Evolutionary conservation across 2,113 vertebrate genomes (phyloP).

Genomic region (Merops nubicus): DNA sequence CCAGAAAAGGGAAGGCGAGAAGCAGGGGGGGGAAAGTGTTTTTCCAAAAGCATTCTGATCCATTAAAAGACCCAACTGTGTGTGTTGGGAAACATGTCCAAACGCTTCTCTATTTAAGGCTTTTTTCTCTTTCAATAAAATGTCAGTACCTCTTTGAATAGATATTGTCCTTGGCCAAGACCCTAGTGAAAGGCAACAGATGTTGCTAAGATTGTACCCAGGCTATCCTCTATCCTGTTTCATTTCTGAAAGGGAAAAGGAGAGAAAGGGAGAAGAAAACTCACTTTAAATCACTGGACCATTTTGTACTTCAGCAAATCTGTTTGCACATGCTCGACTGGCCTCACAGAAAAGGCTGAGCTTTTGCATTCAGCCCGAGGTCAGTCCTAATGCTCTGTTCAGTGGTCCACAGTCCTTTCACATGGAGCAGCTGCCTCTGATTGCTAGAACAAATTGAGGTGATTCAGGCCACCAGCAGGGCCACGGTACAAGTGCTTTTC

Average conservation of each 20-base stretch:
- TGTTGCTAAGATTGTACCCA: slow-evolving; percentile 75
- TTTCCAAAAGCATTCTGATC: slow-evolving; percentile 46
- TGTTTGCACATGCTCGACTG: slow-evolving; percentile 77
- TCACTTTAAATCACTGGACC: slow-evolving; percentile 76
- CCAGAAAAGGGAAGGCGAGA: neutral
- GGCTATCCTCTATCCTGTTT: slow-evolving; percentile 67
- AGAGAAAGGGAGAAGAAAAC: slow-evolving; percentile 59
- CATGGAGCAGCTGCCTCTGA: slow-evolving; percentile 77
- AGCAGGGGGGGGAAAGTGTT: neutral
- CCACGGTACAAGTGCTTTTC: slow-evolving; percentile 64
- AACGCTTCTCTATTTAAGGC: slow-evolving; percentile 41
- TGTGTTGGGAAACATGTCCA: slow-evolving; percentile 66
- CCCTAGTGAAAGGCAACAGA: slow-evolving; percentile 82
- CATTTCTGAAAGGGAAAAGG: slow-evolving; percentile 67
- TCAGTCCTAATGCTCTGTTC: slow-evolving; percentile 70
- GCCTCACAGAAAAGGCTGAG: slow-evolving; percentile 65
- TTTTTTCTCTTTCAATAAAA: slow-evolving; percentile 65
- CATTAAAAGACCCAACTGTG: slow-evolving; percentile 53
- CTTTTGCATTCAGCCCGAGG: slow-evolving; percentile 68
- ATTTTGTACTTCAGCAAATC: slow-evolving; percentile 73
- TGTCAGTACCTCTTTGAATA: slow-evolving; percentile 68
- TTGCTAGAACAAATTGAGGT: slow-evolving; percentile 81
- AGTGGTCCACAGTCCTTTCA: slow-evolving; percentile 71
- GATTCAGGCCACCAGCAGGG: slow-evolving; percentile 80
- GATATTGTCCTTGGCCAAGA: slow-evolving; percentile 72